Base-by-base conservation (phyloP, 2,888 invertebrate genomes). In the Nezara viridula region DNA sequence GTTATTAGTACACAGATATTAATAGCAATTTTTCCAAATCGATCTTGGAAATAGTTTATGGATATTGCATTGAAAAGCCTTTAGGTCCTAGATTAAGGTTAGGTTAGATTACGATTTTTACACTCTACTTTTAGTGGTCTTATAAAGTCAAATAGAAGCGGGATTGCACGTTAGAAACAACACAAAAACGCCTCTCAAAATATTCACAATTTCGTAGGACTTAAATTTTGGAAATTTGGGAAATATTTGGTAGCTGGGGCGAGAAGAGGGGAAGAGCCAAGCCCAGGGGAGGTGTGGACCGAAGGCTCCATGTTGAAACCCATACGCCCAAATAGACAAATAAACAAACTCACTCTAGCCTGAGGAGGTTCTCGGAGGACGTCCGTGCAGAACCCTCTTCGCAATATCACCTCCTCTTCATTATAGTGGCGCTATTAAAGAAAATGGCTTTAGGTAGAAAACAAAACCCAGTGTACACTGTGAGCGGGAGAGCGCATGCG, bases 241-340 rank as follows among this genome's bases (percentile, higher is more conserved):
- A 37, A 19, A 73, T 73, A 73, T 37, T 19, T 5, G 32, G 66
- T 1, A 27, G 3, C n/a, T 27, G 32, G 16, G 27, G n/a, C 9
- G 66, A 66, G 2, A 4, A 12, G 66, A 37, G 66, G 32, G 44
- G 81, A 10, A 47, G 81, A 24, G 81, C 44, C 81, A 81, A 44
- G 81, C 81, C 81, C 81, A 44, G 81, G 24, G 24, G 10, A 81
- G 81, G 44, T 40, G 44, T 77, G 77, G 40, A 40, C 21, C 14
- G 40, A 6, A 77, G 81, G 44, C 81, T 81, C 81, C 81, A 81
- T 81, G 81, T 81, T 81, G 81, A 81, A 81, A 81, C 81, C 81
- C 81, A 81, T 81, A 44, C 81, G 81, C 81, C 44, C 81, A 81
- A 81, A 81, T 44, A 81, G 81, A 81, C 81, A 81, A 44, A 81